Conservation (phyloP, 2,797 vertebrate species). For the Erpetoichthys calabaricus region DNA sequence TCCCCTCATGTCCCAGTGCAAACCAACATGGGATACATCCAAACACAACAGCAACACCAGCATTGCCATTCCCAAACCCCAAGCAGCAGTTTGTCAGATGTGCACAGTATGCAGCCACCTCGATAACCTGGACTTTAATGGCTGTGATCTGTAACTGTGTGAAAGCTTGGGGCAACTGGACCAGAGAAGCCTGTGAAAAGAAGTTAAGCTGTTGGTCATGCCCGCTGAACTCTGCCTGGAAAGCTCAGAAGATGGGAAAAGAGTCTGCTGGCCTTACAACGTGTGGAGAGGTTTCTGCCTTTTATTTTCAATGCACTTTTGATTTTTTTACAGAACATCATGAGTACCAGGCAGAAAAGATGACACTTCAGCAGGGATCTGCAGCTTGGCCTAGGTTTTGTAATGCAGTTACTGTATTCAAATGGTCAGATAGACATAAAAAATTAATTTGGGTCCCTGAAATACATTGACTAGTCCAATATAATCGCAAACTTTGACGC, state of each 20-base stretch:
- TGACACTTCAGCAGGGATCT: too few relatives aligned
- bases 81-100: slow-evolving; percentile 53
- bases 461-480: too few relatives aligned
- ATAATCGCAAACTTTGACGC: too few relatives aligned
- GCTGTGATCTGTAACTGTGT: neutral
- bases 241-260: neutral
- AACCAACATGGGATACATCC: slow-evolving; percentile 53
- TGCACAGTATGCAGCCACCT: slow-evolving; percentile 61
- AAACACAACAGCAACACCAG: slow-evolving; percentile 51
- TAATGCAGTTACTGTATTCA: too few relatives aligned
- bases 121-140: slow-evolving; percentile 31
- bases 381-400: too few relatives aligned
- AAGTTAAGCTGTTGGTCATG: neutral
- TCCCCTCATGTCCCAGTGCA: slow-evolving; percentile 41
- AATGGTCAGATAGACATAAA: too few relatives aligned
- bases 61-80: slow-evolving; percentile 54
- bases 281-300: slow-evolving; percentile 20
- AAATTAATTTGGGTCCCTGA: too few relatives aligned
- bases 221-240: neutral
- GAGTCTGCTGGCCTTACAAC: slow-evolving; percentile 20
- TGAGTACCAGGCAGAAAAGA: too few relatives aligned
- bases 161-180: neutral
- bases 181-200: neutral
- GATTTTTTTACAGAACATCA: too few relatives aligned
- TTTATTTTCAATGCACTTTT: too few relatives aligned